Conservation (phyloP, 1,140 invertebrate species). For the Euura saliciscinereae region DNA sequence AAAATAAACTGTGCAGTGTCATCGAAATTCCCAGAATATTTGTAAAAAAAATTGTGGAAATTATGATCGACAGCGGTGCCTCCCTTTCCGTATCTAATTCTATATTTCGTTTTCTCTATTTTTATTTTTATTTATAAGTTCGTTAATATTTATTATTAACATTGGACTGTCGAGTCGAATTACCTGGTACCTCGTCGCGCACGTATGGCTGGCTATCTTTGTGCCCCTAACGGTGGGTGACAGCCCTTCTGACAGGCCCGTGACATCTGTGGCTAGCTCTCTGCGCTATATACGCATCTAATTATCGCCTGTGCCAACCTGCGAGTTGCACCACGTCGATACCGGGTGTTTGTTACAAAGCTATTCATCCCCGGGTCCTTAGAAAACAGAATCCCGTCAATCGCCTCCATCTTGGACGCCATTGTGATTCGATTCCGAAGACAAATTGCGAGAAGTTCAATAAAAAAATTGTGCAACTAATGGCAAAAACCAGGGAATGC, state of each 20-base stretch:
- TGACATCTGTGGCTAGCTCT: slow-evolving; percentile 54
- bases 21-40: too few species aligned
- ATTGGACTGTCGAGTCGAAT: slow-evolving; percentile 7
- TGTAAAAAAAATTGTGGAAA: too few species aligned
- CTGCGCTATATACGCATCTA: slow-evolving; percentile 43
- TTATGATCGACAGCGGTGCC: too few species aligned
- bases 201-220: slow-evolving; percentile 23
- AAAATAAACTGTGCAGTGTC: too few species aligned
- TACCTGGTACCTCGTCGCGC: slow-evolving; percentile 16
- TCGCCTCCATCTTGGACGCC: too few species aligned
- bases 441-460: too few species aligned
- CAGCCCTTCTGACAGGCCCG: slow-evolving; percentile 55
- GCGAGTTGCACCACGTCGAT: background rate
- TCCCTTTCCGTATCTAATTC: too few species aligned
- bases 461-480: too few species aligned
- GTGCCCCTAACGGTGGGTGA: slow-evolving; percentile 45
- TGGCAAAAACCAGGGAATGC: too few species aligned
- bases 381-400: too few species aligned
- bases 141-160: slow-evolving; percentile 1
- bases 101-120: too few species aligned
- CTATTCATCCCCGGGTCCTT: background rate
- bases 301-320: slow-evolving; percentile 43
- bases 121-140: background rate
- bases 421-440: too few species aligned
- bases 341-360: background rate